These are phyloP conservation scores for Neosilurus mollespiculum DNA, from an alignment of 2,797 vertebrate genomes.

Conservation along the genomic window DNA sequence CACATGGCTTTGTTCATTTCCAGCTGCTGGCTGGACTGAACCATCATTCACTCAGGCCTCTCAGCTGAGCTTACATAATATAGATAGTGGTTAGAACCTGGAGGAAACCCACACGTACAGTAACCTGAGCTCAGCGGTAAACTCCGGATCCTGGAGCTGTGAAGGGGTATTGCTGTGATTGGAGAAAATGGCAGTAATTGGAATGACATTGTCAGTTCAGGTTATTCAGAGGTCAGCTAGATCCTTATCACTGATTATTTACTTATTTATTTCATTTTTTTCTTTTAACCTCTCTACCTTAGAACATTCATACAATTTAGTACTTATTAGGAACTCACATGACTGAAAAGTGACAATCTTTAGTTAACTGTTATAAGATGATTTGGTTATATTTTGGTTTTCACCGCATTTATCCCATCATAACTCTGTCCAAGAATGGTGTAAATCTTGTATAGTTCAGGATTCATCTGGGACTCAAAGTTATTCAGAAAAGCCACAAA, in stretches of 20 bases:
- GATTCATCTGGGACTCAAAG: neutral
- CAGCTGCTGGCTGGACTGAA: conserved; percentile 9
- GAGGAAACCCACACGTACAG: conserved; percentile 19
- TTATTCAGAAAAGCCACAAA: too few species aligned
- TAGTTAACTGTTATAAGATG: neutral
- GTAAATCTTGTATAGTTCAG: neutral
- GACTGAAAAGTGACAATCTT: neutral
- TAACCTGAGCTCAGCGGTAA: conserved; percentile 4
- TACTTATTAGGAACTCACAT: neutral
- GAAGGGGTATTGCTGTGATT: neutral
- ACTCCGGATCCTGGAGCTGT: neutral
- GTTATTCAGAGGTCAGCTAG: conserved; percentile 2
- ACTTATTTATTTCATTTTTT: too few species aligned
- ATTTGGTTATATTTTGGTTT: neutral
- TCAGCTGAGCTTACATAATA: conserved; percentile 17
- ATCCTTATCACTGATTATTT: neutral
- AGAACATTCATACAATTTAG: too few species aligned
- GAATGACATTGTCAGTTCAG: neutral
- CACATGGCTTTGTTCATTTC: conserved; percentile 29
- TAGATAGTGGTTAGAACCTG: conserved; percentile 21
- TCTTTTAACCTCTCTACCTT: too few species aligned
- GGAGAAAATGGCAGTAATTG: neutral
- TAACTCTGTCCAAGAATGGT: neutral
- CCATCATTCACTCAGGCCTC: conserved; percentile 4
- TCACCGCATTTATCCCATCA: neutral